Percentiles rank a stretch among this genome's conserved stretches.
Conservation (phyloP, 2,113 vertebrate species). For the Pelobates fuscus region DNA sequence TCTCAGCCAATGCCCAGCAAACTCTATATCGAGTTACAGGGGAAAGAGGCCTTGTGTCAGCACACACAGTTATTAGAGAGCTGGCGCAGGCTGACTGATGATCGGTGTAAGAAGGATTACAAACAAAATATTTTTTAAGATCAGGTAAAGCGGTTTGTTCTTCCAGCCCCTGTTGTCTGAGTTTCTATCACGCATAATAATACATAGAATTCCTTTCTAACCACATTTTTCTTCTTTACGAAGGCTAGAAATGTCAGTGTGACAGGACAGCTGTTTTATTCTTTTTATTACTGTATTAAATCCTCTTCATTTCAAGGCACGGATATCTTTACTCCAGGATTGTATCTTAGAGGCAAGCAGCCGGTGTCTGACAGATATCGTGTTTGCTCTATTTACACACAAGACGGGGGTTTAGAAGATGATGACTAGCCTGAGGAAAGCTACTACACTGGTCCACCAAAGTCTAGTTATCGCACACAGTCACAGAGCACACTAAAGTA, state of each 20-base stretch:
- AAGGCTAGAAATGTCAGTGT: slow-evolving; percentile 17
- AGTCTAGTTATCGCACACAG: too few species aligned
- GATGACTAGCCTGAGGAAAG: not conserved
- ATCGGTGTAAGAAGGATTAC: not conserved
- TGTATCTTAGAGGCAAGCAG: slow-evolving; percentile 22
- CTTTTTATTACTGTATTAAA: slow-evolving; percentile 29
- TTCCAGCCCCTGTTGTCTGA: not conserved
- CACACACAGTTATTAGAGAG: not conserved
- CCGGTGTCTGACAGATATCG: not conserved
- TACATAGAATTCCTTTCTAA: slow-evolving; percentile 8
- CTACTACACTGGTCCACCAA: too few species aligned
- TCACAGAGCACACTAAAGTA: too few species aligned
- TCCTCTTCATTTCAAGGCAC: slow-evolving; percentile 10
- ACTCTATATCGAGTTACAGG: too few species aligned
- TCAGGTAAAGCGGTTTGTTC: not conserved
- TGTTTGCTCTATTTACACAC: not conserved
- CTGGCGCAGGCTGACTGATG: not conserved
- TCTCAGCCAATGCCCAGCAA: too few species aligned
- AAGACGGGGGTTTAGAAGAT: not conserved
- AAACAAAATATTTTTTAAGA: slow-evolving; percentile 9
- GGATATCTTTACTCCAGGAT: slow-evolving; percentile 19
- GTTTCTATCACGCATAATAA: slow-evolving; percentile 6
- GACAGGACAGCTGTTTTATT: slow-evolving; percentile 35
- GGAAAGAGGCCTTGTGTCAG: not conserved
- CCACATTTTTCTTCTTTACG: slow-evolving; percentile 7